Percentiles rank a stretch among this genome's conserved stretches.
These are phyloP conservation scores for Pyrochroa serraticornis DNA, from an alignment of 2,888 invertebrate species.

Conservation along the genomic window DNA sequence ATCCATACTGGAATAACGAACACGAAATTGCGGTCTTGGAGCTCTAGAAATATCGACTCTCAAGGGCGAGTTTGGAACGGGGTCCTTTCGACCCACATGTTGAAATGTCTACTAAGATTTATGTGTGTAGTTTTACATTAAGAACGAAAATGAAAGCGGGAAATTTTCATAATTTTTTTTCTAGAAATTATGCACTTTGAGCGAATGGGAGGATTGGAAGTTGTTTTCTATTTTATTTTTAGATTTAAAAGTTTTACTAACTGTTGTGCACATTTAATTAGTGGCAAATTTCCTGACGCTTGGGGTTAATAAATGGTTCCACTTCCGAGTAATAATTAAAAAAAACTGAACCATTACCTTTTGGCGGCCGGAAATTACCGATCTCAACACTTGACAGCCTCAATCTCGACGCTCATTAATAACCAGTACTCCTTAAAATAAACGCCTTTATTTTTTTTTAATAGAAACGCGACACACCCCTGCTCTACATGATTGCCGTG, in stretches of 20 bases:
- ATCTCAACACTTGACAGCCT: constrained; percentile 11
- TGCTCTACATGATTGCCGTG: constrained; percentile 4
- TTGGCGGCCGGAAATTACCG: constrained; percentile 7
- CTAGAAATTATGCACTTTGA: no score
- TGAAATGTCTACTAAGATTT: no score
- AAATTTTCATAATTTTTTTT: no score
- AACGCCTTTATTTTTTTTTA: constrained; percentile 6
- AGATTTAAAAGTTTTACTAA: no score
- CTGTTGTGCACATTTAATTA: no score
- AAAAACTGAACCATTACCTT: background rate
- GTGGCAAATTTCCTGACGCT: no score
- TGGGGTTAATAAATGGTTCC: no score
- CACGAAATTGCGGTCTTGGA: constrained; percentile 12
- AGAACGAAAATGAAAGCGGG: no score
- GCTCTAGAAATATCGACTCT: constrained; percentile 21
- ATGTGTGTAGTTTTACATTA: no score
- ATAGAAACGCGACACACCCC: constrained; percentile 12
- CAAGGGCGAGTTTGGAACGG: constrained; percentile 19
- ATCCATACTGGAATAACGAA: constrained; percentile 26
- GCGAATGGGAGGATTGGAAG: no score
- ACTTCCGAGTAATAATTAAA: background rate
- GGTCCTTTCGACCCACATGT: background rate
- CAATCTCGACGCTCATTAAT: constrained; percentile 7
- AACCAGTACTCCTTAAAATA: constrained; percentile 17
- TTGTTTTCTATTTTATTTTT: no score